These are phyloP conservation scores for Eriosoma lanigerum DNA, from an alignment of 1,140 invertebrate genomes.

Conservation along the genomic window DNA sequence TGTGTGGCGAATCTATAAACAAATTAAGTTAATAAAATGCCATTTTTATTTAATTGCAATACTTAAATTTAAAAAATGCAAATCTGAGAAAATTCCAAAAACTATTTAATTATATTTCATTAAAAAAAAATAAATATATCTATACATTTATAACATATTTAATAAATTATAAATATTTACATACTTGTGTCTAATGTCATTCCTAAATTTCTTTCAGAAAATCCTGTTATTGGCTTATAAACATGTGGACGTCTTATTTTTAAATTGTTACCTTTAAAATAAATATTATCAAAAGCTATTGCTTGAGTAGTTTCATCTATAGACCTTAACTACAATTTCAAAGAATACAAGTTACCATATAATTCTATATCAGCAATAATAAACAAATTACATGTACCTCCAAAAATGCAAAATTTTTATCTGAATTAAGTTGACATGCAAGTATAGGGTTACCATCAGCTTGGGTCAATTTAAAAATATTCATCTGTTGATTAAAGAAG, in stretches of 20 bases:
- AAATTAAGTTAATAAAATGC: not conserved
- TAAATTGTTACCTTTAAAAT: conserved; percentile 98
- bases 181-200: conserved; percentile 59
- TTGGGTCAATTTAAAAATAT: conserved; percentile 94
- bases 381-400: conserved; percentile 69
- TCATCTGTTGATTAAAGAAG: conserved; percentile 99
- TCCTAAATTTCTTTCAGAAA: conserved; percentile 78
- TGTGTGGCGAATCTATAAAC: conserved; percentile 88
- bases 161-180: conserved; percentile 1
- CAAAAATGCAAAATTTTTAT: conserved; percentile 99
- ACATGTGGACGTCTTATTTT: conserved; percentile 98
- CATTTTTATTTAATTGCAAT: too few species aligned
- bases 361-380: not conserved
- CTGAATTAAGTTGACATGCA: conserved; percentile 98
- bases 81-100: conserved; percentile 38
- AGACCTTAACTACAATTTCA: conserved; percentile 74
- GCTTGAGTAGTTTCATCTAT: conserved; percentile 99
- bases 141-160: not conserved
- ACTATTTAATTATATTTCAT: conserved; percentile 47
- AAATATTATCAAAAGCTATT: conserved; percentile 99
- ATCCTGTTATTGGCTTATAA: conserved; percentile 98
- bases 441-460: conserved; percentile 98
- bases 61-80: not conserved
- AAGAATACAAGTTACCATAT: conserved; percentile 23
- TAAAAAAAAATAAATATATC: not conserved